Conservation (phyloP, 2,797 vertebrate genomes). For the Galago senegalensis region DNA sequence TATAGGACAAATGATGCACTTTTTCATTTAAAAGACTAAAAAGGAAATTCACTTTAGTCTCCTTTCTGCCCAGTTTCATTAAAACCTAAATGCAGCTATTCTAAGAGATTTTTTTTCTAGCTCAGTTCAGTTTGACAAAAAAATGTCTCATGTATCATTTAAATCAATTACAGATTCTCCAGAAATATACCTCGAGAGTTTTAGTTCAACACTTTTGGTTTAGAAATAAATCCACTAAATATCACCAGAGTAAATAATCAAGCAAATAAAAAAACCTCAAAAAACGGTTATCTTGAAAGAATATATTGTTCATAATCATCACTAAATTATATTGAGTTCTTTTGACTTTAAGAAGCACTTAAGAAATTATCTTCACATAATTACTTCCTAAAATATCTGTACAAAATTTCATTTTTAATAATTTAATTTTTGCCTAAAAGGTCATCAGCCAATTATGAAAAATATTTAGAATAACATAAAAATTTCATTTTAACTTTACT, state of each 20-base stretch:
- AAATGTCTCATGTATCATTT: slow-evolving; percentile 73
- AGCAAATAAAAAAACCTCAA: not conserved
- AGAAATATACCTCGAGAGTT: slow-evolving; percentile 60
- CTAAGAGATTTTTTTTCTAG: slow-evolving; percentile 69
- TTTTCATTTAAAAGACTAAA: slow-evolving; percentile 84
- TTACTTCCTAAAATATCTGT: slow-evolving; percentile 54
- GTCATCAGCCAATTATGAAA: not conserved
- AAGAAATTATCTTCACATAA: not conserved
- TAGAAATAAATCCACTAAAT: slow-evolving; percentile 61
- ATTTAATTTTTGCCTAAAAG: slow-evolving; percentile 29
- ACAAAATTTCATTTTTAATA: not conserved
- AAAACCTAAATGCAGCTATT: slow-evolving; percentile 81
- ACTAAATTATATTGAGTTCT: slow-evolving; percentile 25
- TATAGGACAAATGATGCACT: slow-evolving; percentile 80
- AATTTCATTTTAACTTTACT: slow-evolving; percentile 23
- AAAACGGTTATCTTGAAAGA: not conserved
- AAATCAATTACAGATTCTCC: slow-evolving; percentile 72
- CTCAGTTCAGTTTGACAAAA: slow-evolving; percentile 77
- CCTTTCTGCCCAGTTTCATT: slow-evolving; percentile 79
- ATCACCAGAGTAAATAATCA: slow-evolving; percentile 48
- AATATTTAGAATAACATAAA: slow-evolving; percentile 16
- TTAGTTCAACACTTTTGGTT: slow-evolving; percentile 43
- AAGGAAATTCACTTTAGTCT: slow-evolving; percentile 79
- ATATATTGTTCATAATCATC: not conserved
- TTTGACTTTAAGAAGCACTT: slow-evolving; percentile 14